These are phyloP conservation scores for Rhincodon typus DNA, from an alignment of 2,797 vertebrate species.

Conservation along the genomic window DNA sequence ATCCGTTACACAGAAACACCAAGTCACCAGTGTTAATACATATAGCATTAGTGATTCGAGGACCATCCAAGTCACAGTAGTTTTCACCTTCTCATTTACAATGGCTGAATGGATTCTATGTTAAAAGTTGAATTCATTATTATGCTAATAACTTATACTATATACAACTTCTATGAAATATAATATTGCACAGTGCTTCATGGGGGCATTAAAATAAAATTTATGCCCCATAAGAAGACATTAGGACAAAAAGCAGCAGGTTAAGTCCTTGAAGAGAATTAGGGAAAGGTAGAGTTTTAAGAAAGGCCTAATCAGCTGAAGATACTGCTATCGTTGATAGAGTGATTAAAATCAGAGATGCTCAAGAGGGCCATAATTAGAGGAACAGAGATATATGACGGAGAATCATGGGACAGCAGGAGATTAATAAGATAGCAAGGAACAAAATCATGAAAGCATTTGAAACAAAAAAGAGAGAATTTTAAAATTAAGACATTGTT, in stretches of 20 bases:
- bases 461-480: neutral
- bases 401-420: neutral
- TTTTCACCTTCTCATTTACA: neutral
- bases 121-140: neutral
- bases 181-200: neutral
- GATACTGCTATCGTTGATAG: neutral
- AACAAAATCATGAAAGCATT: neutral
- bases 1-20: neutral
- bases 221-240: neutral
- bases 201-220: neutral
- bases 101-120: neutral
- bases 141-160: neutral
- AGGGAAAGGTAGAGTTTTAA: too few species aligned
- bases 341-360: neutral
- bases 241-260: neutral
- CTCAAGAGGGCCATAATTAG: neutral
- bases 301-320: neutral
- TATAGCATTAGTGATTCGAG: neutral
- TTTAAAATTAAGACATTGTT: neutral
- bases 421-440: neutral
- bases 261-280: too few species aligned
- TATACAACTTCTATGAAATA: neutral
- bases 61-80: neutral
- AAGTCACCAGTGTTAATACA: neutral
- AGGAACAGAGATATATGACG: neutral